Conservation (phyloP, 2,797 vertebrate species). For the Pangasius sanitwongsei region DNA sequence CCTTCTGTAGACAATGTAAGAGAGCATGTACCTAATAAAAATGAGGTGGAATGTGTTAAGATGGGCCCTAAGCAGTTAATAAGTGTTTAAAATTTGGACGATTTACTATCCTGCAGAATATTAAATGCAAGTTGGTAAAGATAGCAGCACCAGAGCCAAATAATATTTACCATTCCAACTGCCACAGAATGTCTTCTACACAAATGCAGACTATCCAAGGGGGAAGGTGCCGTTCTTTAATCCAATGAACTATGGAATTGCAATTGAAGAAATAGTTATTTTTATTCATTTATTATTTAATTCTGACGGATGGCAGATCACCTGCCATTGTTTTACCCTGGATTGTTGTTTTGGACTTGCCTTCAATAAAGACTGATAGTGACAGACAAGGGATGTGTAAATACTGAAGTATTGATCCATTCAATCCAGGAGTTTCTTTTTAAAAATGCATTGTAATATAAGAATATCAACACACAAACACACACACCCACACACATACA, state of each 20-base stretch:
- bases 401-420: not conserved
- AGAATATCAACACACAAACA: not conserved
- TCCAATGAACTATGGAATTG: not conserved
- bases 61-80: not conserved
- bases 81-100: not conserved
- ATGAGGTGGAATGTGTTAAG: not conserved
- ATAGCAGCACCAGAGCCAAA: not conserved
- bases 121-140: not conserved
- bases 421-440: not conserved
- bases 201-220: not conserved
- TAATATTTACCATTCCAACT: not conserved
- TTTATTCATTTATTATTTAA: not conserved
- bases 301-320: not conserved
- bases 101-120: not conserved
- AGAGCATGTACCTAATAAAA: not conserved
- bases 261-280: not conserved
- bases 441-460: not conserved
- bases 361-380: not conserved
- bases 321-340: not conserved
- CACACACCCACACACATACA: not conserved
- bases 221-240: not conserved
- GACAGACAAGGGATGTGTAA: not conserved
- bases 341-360: not conserved
- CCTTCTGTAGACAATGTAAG: slow-evolving; percentile 34
- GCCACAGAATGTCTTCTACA: not conserved